These are phyloP conservation scores for Heptranchias perlo DNA, from an alignment of 2,113 vertebrate genomes.

Conservation along the genomic window DNA sequence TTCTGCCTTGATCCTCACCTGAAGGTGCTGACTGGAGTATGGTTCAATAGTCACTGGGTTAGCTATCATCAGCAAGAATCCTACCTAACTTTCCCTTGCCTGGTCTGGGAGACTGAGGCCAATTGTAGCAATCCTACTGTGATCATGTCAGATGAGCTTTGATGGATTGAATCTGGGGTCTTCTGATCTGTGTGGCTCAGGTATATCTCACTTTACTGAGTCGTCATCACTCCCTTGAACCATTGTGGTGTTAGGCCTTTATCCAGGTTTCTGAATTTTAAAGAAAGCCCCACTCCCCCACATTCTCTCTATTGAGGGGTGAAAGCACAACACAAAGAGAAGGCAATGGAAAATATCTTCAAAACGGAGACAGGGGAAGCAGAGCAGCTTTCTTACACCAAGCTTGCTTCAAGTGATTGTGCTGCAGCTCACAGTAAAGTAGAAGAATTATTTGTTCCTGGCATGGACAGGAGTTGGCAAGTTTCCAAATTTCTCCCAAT, in stretches of 20 bases:
- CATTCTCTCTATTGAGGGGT: no score
- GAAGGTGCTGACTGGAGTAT: not conserved
- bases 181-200: not conserved
- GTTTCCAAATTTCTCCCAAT: no score
- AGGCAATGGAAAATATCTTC: not conserved
- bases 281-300: no score
- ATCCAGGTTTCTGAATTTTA: not conserved
- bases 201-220: not conserved
- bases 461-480: no score
- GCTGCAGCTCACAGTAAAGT: not conserved
- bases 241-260: not conserved
- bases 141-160: not conserved
- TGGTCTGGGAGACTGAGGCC: not conserved
- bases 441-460: not conserved
- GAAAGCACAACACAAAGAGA: not conserved
- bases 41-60: no score
- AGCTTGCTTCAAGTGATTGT: not conserved
- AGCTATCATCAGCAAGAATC: no score
- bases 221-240: not conserved
- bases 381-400: not conserved
- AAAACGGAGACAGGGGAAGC: not conserved
- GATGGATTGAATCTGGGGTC: not conserved
- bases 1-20: not conserved
- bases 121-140: not conserved
- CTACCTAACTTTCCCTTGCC: not conserved